These are phyloP conservation scores for Saimiri boliviensis DNA, from an alignment of 2,113 vertebrate species.

Conservation along the genomic window DNA sequence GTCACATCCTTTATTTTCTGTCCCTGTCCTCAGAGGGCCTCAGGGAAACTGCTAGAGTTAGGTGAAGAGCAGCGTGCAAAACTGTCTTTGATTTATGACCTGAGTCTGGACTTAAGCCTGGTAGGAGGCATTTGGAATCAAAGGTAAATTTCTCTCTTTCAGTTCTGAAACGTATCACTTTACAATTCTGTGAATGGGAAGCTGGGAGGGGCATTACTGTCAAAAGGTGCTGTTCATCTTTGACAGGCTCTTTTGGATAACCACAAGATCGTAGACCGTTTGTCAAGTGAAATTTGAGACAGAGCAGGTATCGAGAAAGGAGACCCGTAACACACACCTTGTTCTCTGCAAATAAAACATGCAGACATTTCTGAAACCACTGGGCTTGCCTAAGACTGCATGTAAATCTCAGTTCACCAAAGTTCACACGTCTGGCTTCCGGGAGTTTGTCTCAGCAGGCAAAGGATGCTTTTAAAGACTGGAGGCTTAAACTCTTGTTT, in stretches of 20 bases:
- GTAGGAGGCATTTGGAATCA: background rate
- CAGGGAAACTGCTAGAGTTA: background rate
- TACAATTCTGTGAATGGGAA: background rate
- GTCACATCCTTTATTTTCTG: background rate
- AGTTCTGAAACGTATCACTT: background rate
- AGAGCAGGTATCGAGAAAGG: background rate
- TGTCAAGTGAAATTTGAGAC: background rate
- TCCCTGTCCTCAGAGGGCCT: background rate
- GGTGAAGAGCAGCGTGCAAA: constrained; percentile 2
- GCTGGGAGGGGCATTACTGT: background rate
- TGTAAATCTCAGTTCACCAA: background rate
- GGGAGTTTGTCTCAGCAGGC: background rate
- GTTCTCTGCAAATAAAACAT: background rate
- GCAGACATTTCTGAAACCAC: background rate
- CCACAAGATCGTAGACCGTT: background rate
- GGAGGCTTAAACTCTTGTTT: constrained; percentile 24
- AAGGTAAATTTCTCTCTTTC: background rate
- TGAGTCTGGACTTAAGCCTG: constrained; percentile 35
- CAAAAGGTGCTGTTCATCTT: background rate
- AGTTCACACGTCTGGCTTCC: background rate
- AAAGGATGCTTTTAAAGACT: constrained; percentile 40
- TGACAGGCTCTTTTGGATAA: background rate
- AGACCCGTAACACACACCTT: background rate
- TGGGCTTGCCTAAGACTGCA: background rate
- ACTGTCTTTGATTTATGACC: constrained; percentile 45